A percentile compares a stretch with the other conserved stretches of the same genome.
phyloP scores from a whole-genome alignment of 2,113 vertebrate species.

The Carollia perspicillata region DNA sequence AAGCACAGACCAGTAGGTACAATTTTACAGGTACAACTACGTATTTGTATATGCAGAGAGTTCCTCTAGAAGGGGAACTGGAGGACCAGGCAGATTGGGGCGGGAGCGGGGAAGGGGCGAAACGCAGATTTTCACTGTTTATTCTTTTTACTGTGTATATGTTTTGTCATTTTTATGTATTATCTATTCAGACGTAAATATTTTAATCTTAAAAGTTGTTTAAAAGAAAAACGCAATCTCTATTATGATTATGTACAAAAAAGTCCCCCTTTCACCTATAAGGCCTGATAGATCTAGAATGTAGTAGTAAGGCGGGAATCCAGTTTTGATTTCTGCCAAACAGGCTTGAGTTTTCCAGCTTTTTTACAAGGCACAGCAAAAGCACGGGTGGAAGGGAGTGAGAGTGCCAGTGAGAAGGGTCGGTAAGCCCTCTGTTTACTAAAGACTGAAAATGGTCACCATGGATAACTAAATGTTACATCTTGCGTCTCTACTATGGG shows the following conservation, averaged over 20 bases:
- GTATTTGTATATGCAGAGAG: background rate
- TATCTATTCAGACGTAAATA: background rate
- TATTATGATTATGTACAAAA: background rate
- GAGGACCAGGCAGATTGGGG: background rate
- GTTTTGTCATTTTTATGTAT: background rate
- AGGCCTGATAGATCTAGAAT: background rate
- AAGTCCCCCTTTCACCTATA: background rate
- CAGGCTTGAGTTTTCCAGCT: background rate
- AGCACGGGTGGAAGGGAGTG: background rate
- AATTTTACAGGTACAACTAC: background rate
- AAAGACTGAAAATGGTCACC: background rate
- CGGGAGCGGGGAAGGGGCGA: accelerated
- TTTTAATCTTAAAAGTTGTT: background rate
- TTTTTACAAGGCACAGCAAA: background rate
- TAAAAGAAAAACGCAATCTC: background rate
- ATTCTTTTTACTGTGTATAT: background rate
- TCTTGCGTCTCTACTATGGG: background rate
- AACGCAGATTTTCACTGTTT: background rate
- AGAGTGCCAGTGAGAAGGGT: background rate
- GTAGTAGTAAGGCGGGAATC: background rate
- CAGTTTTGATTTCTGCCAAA: background rate
- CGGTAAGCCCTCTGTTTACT: background rate
- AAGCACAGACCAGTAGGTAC: background rate
- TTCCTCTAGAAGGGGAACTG: background rate
- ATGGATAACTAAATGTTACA: background rate